Base-by-base conservation (phyloP, 1,140 invertebrate genomes). In the Heliconius melpomene region DNA sequence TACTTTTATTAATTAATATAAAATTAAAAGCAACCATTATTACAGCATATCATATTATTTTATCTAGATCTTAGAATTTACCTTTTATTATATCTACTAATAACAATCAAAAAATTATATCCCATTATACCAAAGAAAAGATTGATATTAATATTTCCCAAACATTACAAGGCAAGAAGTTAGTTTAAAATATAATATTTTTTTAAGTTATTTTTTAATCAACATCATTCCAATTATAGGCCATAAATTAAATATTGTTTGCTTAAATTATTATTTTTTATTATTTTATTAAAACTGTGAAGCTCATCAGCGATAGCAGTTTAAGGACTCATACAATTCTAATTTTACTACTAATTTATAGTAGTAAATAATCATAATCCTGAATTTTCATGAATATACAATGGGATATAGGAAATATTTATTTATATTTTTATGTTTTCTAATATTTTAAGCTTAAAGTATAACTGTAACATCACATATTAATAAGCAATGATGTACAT, bases 11-110 rank as follows among this genome's bases (percentile, higher is more conserved):
- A 92, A 91, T 94, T 91, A 82, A 92, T 93, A 94, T 89, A 94
- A 94, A 94, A 92, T 92, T 91, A 93, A 86, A 93, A 94, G 91
- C 91, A 92, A 93, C 90, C 89, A 92, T 91, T 91, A 91, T 93
- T 93, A 94, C 90, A 94, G 91, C 89, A 83, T 91, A 94, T 89
- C 81, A 83, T 85, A 87, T 88, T 89, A 86, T 84, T 83, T 88
- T 88, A 89, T 84, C 80, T 87, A 89, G 85, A 72, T 86, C 88
- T 88, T 90, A 88, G 77, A 78, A 84, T 84, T 86, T 88, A 89
- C 71, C 80, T 82, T 85, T 85, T 83, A 23, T 40, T 72, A 38
- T 36, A 50, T 57, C 54, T 78, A 78, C 29, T 66, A 23, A 66
- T 29, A 66, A 66, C 23, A 66, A 66, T 66, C 23, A 29, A 66